Percentiles rank a stretch among this genome's conserved stretches.
Evolutionary conservation across 2,113 vertebrate genomes (phyloP).

Genomic region (Seriola aureovittata): DNA sequence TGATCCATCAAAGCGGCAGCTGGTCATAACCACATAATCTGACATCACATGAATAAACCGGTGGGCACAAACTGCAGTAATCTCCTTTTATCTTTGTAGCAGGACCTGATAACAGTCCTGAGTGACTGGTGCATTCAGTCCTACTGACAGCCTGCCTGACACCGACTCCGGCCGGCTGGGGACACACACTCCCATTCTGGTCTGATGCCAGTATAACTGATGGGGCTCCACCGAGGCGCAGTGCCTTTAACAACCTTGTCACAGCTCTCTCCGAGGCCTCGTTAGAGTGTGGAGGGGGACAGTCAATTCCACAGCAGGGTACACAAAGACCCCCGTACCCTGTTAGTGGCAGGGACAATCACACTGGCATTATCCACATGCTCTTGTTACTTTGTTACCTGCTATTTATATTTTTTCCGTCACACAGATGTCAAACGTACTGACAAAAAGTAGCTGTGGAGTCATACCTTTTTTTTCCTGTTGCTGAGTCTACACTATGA

Average conservation of each 20-base stretch:
- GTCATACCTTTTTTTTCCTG: background rate
- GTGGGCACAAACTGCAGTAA: constrained; percentile 63
- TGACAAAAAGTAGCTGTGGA: constrained; percentile 9
- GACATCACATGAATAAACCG: constrained; percentile 64
- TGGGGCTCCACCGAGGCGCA: constrained; percentile 25
- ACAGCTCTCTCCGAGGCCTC: constrained; percentile 56
- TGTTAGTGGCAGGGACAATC: constrained; percentile 16
- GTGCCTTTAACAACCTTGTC: constrained; percentile 58
- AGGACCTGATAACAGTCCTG: constrained; percentile 61
- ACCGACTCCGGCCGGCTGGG: constrained; percentile 24
- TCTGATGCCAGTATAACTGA: constrained; percentile 56
- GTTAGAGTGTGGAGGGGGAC: constrained; percentile 56
- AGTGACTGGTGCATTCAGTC: constrained; percentile 65
- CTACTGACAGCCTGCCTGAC: constrained; percentile 55
- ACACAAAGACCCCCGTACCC: constrained; percentile 20
- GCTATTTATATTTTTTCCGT: constrained; percentile 49
- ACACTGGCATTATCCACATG: constrained; percentile 17
- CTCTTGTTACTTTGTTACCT: constrained; percentile 38
- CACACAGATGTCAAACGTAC: constrained; percentile 46
- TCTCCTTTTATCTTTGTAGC: constrained; percentile 68
- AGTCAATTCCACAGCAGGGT: constrained; percentile 16
- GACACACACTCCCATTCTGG: constrained; percentile 45
- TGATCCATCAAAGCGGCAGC: constrained; percentile 71
- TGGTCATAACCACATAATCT: constrained; percentile 68
- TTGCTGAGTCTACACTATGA: background rate